Conservation (phyloP, 2,797 vertebrate species). For the Melopsittacus undulatus region DNA sequence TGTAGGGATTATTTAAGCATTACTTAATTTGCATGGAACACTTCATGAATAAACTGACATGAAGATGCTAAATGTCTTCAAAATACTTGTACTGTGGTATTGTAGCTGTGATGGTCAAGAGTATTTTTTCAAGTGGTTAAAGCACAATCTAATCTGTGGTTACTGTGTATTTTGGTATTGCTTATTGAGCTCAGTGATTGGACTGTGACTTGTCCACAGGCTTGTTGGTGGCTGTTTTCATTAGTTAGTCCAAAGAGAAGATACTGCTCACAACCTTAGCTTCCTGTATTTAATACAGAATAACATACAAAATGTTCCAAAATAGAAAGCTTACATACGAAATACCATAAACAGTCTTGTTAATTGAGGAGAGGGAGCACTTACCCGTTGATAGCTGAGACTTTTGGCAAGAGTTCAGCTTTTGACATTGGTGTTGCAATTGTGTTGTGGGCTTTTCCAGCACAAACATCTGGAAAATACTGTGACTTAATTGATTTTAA, state of each 20-base stretch:
- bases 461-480: neutral
- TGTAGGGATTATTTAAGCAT: neutral
- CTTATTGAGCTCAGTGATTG: rapidly evolving
- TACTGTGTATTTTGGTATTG: neutral
- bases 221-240: neutral
- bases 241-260: neutral
- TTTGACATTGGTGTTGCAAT: neutral
- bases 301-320: neutral
- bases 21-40: neutral
- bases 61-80: neutral
- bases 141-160: neutral
- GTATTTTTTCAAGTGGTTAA: neutral
- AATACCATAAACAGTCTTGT: neutral
- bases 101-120: neutral
- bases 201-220: neutral
- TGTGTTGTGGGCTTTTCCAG: neutral
- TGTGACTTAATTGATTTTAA: neutral
- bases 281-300: neutral
- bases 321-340: neutral
- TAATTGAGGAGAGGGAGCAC: neutral
- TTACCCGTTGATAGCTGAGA: neutral
- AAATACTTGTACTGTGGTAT: neutral
- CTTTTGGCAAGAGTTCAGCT: neutral
- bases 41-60: neutral
- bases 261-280: neutral